Percentiles rank a stretch among this genome's conserved stretches.
These are phyloP conservation scores for Parnassius mnemosyne DNA, from an alignment of 2,888 invertebrate species.

Conservation along the genomic window DNA sequence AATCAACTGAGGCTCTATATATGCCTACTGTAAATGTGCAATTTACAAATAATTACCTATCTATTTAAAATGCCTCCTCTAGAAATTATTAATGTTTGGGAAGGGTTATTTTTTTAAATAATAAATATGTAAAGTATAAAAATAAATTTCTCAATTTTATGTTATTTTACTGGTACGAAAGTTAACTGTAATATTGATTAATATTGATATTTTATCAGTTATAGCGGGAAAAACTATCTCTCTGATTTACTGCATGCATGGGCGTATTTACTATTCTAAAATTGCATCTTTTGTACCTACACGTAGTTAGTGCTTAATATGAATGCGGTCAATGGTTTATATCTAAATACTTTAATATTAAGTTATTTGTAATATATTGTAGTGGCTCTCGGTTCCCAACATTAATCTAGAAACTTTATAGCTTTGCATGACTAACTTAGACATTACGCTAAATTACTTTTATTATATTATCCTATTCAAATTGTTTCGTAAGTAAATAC, in stretches of 20 bases:
- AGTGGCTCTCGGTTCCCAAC: constrained; percentile 11
- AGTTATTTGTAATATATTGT: constrained; percentile 6
- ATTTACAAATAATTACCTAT: too few relatives aligned
- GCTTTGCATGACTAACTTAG: constrained; percentile 26
- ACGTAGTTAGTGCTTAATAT: constrained; percentile 20
- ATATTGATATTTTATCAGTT: not conserved
- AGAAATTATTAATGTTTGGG: too few relatives aligned
- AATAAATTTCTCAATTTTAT: too few relatives aligned
- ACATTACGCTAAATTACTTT: constrained; percentile 17
- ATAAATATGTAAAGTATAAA: not conserved
- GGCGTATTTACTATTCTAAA: constrained; percentile 1
- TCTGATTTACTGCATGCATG: constrained; percentile 10
- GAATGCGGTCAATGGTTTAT: constrained; percentile 13
- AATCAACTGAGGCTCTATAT: too few relatives aligned
- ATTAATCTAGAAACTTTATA: constrained; percentile 13
- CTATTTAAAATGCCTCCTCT: too few relatives aligned
- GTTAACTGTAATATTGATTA: too few relatives aligned
- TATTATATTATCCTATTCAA: constrained; percentile 3
- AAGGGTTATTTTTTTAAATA: too few relatives aligned
- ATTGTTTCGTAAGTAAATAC: constrained; percentile 12
- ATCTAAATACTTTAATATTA: constrained; percentile 4
- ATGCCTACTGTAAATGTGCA: too few relatives aligned
- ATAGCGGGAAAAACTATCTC: not conserved
- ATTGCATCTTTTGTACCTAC: constrained; percentile 12
- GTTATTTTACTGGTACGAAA: too few relatives aligned